These are phyloP conservation scores for Rotaria sp. DNA, from an alignment of 2,888 invertebrate species.

Conservation along the genomic window DNA sequence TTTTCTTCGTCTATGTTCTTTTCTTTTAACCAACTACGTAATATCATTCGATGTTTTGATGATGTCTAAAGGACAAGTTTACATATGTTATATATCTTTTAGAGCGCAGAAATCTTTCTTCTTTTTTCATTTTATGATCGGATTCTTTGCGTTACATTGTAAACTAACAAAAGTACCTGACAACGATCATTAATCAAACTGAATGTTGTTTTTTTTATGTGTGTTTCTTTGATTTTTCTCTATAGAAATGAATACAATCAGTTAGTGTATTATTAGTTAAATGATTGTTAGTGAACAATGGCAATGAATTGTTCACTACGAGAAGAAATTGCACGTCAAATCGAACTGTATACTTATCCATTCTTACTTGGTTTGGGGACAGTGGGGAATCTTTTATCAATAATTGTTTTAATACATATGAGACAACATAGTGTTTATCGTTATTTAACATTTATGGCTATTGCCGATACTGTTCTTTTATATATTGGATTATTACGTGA, in stretches of 20 bases:
- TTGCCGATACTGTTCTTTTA: constrained; percentile 19
- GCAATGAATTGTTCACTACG: not conserved
- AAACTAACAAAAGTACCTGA: not conserved
- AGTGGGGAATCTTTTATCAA: not conserved
- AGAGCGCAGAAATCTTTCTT: not conserved
- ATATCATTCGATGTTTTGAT: not conserved
- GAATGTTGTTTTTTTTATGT: not conserved
- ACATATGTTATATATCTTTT: not conserved
- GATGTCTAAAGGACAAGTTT: not conserved
- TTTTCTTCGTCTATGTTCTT: not conserved
- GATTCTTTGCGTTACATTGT: not conserved
- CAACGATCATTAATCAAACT: too few species aligned
- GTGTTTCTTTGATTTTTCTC: not conserved
- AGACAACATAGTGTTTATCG: constrained; percentile 4
- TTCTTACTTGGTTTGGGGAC: not conserved
- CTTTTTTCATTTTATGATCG: not conserved
- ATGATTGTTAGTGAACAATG: not conserved
- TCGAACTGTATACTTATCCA: constrained; percentile 26
- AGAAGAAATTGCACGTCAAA: constrained; percentile 19
- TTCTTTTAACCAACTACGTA: not conserved
- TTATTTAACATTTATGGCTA: constrained; percentile 29
- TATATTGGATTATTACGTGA: constrained; percentile 30
- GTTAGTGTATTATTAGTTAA: not conserved
- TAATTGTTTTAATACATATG: constrained; percentile 10
- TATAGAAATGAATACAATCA: not conserved